A percentile compares a stretch with the other conserved stretches of the same genome.
phyloP scores from a whole-genome alignment of 1,140 invertebrate genomes.

The Apis dorsata region DNA sequence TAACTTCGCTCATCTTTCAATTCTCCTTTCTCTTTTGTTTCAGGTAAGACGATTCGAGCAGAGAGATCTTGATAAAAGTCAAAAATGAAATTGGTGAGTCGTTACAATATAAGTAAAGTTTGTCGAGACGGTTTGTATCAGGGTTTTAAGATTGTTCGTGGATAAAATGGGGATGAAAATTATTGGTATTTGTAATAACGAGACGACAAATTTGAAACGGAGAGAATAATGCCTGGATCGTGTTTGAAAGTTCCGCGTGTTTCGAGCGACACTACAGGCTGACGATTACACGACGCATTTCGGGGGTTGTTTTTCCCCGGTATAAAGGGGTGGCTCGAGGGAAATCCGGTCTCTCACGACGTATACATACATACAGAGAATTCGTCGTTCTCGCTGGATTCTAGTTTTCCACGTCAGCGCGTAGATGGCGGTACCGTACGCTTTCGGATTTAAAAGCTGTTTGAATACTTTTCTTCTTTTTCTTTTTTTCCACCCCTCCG shows the following conservation, averaged over 20 bases:
- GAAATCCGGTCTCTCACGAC: constrained; percentile 41
- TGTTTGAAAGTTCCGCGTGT: background rate
- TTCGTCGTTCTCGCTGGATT: constrained; percentile 55
- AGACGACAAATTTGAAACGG: background rate
- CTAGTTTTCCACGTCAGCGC: constrained; percentile 60
- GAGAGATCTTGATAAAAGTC: background rate
- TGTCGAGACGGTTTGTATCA: too few relatives aligned
- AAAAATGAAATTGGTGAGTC: background rate
- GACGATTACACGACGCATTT: constrained; percentile 41
- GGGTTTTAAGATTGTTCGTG: background rate
- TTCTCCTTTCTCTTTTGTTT: constrained; percentile 1
- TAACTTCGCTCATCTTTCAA: background rate
- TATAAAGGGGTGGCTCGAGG: constrained; percentile 32
- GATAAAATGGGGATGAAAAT: too few relatives aligned
- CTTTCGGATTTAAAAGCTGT: constrained; percentile 61
- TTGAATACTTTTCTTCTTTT: constrained; percentile 7
- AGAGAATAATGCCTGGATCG: background rate
- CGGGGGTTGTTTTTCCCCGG: constrained; percentile 24
- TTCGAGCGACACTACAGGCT: background rate
- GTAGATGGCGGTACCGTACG: constrained; percentile 66
- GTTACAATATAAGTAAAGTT: too few relatives aligned
- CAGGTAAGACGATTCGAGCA: constrained; percentile 17
- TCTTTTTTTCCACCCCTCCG: background rate
- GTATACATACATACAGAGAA: constrained; percentile 41
- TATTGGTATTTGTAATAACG: background rate